A percentile compares a stretch with the other conserved stretches of the same genome.
Evolutionary conservation across 2,113 vertebrate species (phyloP).

Genomic region (Notothenia coriiceps): DNA sequence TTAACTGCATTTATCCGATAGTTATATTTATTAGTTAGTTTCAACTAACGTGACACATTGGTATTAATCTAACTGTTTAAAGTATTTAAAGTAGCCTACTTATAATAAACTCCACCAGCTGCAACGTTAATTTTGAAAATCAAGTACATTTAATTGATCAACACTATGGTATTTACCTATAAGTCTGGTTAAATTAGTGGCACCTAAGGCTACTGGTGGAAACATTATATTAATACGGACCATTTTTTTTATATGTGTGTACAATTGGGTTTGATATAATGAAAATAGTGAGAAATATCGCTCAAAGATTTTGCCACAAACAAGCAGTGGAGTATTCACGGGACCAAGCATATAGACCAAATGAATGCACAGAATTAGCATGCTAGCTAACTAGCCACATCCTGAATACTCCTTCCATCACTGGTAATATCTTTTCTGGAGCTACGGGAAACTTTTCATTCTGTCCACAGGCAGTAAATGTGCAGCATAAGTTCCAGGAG

Average conservation of each 20-base stretch:
- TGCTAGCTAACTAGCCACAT: too few relatives aligned
- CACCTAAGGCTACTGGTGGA: not conserved
- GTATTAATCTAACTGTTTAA: not conserved
- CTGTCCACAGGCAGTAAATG: slow-evolving; percentile 6
- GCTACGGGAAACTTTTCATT: not conserved
- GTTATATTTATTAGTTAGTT: not conserved
- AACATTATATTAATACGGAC: not conserved
- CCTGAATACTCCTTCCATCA: not conserved
- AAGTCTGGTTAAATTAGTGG: not conserved
- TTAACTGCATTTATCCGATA: not conserved
- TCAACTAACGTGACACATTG: not conserved
- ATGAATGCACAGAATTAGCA: too few relatives aligned
- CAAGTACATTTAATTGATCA: not conserved
- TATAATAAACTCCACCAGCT: not conserved
- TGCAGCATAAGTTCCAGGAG: slow-evolving; percentile 6
- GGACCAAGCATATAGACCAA: too few relatives aligned
- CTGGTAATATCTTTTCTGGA: not conserved
- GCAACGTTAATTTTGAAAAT: not conserved
- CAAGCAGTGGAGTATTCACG: too few relatives aligned
- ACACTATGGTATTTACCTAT: not conserved
- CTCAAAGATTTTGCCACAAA: too few relatives aligned
- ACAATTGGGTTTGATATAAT: too few relatives aligned
- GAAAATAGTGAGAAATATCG: too few relatives aligned
- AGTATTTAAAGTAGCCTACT: not conserved
- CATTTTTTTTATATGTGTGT: too few relatives aligned